These are phyloP conservation scores for Aethes cnicana DNA, from an alignment of 2,888 invertebrate genomes.

Conservation along the genomic window DNA sequence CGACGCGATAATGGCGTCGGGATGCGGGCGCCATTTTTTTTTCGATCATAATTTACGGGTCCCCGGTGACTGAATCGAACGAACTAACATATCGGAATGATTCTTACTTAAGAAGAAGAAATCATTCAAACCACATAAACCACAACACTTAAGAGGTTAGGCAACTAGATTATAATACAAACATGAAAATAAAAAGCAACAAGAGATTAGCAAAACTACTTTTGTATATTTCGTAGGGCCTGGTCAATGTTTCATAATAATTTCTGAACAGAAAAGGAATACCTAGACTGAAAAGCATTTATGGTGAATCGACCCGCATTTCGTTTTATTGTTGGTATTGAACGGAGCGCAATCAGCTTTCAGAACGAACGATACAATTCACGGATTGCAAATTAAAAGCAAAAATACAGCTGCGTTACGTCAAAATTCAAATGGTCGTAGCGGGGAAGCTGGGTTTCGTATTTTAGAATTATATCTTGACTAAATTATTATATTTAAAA, in stretches of 20 bases:
- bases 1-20: slow-evolving; percentile 2
- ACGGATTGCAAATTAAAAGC: slow-evolving; percentile 11
- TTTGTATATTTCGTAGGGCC: too few species aligned
- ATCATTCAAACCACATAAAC: too few species aligned
- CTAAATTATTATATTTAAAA: too few species aligned
- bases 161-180: too few species aligned
- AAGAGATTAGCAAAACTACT: too few species aligned
- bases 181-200: too few species aligned
- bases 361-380: slow-evolving; percentile 10
- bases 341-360: not conserved
- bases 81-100: not conserved
- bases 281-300: too few species aligned
- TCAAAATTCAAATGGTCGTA: not conserved
- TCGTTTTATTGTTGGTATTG: slow-evolving; percentile 1
- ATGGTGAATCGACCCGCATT: too few species aligned
- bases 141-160: too few species aligned
- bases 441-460: not conserved
- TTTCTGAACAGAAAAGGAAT: too few species aligned
- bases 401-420: not conserved
- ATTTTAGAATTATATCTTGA: not conserved
- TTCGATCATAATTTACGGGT: slow-evolving; percentile 3
- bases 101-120: too few species aligned
- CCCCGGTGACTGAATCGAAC: slow-evolving; percentile 1
- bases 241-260: too few species aligned
- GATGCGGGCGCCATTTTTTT: slow-evolving; percentile 5